Base-by-base conservation (phyloP, 2,888 invertebrate genomes). In the Rhamphomyia laevipes region DNA sequence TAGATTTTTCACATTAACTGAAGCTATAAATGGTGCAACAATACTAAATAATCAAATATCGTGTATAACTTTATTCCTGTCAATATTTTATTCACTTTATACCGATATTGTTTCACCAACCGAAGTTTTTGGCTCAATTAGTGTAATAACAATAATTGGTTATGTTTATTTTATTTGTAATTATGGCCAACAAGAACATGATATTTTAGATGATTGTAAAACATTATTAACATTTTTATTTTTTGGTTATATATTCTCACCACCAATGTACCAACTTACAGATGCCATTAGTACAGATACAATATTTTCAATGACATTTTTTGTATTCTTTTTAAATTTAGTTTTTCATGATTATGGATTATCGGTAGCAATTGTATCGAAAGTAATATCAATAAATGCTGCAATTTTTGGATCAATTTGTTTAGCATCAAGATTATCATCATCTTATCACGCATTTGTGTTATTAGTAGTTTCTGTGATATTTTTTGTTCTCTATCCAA, bases 201-300 rank as follows among this genome's bases (percentile, higher is more conserved):
- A 63, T 48, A 44, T 53, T 33, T 59, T 72, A 12, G 77, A 81
- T 57, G 85, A 92, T 63, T 66, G 86, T 0, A 81, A 86, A 66
- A 92, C 87, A 0, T 79, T 87, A 0, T 62, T 87, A 33, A 83
- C 90, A 10, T 93, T 93, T 61, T 65, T 92, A 2, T 79, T 86
- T 0, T 85, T 94, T 63, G 92, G 93, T 2, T 92, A 88, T 62
- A 76, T 92, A 47, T 75, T 95, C 51, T 92, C 95, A 0, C 97
- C 96, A 0, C 79, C 96, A 16, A 70, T 95, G 31, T 90, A 95
- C 66, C 96, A 94, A 0, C 74, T 99, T 45, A 97, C 99, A 0
- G 91, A 93, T 64, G 93, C 95, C 0, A 89, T 99, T 3, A 94
- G 94, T 63, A 96, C 96, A 0, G 96, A 99, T 64, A 95, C 97